A percentile compares a stretch with the other conserved stretches of the same genome.
phyloP scores from a whole-genome alignment of 2,888 invertebrate species.

The Thymelicus lineola region DNA sequence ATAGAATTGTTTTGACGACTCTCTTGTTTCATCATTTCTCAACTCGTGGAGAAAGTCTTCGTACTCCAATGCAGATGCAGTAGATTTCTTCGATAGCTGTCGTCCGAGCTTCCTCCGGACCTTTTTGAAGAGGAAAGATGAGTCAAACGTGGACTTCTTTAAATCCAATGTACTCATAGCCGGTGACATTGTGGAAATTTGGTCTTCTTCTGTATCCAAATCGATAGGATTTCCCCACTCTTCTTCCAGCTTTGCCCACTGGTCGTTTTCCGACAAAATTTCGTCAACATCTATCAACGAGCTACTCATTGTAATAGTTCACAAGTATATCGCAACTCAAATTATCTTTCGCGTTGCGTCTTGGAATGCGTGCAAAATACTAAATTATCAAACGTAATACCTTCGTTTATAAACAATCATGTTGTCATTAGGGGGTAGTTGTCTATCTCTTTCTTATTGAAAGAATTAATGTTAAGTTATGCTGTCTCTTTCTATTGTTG shows the following conservation, averaged over 20 bases:
- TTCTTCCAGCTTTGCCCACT: constrained; percentile 71
- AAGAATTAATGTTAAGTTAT: background rate
- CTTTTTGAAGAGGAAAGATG: constrained; percentile 68
- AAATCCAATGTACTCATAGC: constrained; percentile 68
- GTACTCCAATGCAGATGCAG: constrained; percentile 57
- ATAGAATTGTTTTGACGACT: constrained; percentile 60
- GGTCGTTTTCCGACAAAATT: constrained; percentile 68
- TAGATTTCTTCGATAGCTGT: constrained; percentile 57
- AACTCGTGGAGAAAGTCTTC: constrained; percentile 67
- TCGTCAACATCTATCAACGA: constrained; percentile 63
- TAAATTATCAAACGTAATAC: background rate
- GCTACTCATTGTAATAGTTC: constrained; percentile 44
- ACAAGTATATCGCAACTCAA: background rate
- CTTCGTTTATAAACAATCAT: background rate
- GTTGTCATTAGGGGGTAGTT: background rate
- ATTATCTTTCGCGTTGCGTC: background rate
- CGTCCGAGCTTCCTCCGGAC: constrained; percentile 61
- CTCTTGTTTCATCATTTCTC: constrained; percentile 49
- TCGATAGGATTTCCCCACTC: constrained; percentile 74
- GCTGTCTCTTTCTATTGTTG: background rate
- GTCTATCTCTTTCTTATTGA: background rate
- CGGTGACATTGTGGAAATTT: constrained; percentile 50
- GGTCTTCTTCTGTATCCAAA: constrained; percentile 69
- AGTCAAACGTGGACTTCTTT: constrained; percentile 69
- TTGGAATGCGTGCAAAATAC: background rate